These are phyloP conservation scores for Salminus brasiliensis DNA, from an alignment of 2,113 vertebrate species.

Conservation along the genomic window DNA sequence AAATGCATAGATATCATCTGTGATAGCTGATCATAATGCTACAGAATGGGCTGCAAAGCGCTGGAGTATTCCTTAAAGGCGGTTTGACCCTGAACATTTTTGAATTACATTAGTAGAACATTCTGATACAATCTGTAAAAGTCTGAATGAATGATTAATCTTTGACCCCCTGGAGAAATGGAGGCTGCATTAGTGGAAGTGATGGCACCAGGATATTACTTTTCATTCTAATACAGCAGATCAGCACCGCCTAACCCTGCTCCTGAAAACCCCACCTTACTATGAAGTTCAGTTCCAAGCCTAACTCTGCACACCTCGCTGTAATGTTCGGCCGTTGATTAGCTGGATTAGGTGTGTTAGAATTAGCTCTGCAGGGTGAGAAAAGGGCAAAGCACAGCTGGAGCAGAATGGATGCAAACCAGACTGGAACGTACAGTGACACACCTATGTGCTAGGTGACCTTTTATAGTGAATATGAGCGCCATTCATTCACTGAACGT, in stretches of 20 bases:
- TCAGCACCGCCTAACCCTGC: neutral
- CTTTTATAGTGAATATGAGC: too few species aligned
- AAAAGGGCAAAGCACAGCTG: neutral
- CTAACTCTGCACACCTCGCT: neutral
- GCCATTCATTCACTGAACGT: too few species aligned
- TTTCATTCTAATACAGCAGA: neutral
- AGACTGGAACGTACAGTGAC: too few species aligned
- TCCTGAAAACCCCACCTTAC: neutral
- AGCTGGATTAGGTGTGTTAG: neutral
- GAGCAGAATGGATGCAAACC: neutral
- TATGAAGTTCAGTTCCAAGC: neutral
- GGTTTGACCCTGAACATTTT: neutral
- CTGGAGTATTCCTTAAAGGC: neutral
- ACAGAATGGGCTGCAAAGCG: neutral
- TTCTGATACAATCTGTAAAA: constrained; percentile 1
- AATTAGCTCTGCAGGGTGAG: neutral
- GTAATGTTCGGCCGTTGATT: too few species aligned
- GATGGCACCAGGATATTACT: neutral
- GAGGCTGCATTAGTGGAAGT: neutral
- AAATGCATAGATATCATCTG: neutral
- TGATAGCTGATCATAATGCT: neutral
- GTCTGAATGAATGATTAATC: neutral
- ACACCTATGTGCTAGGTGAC: too few species aligned
- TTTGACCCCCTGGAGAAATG: neutral
- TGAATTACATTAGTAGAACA: neutral